Evolutionary conservation across 2,797 vertebrate genomes (phyloP).

Genomic region (Lerista edwardsae): DNA sequence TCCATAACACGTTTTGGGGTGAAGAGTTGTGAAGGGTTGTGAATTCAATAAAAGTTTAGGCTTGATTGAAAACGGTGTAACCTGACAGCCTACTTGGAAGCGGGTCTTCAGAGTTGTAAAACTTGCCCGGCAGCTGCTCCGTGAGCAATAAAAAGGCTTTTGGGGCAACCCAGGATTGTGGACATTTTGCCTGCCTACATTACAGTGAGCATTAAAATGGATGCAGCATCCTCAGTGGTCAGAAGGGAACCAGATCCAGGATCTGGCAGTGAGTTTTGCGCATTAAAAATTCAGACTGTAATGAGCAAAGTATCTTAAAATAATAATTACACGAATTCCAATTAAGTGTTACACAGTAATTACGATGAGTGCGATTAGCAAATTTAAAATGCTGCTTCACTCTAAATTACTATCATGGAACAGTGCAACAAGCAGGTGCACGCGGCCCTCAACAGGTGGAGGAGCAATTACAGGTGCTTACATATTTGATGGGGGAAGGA

Average conservation of each 20-base stretch:
- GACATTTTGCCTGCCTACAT: constrained; percentile 42
- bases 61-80: neutral
- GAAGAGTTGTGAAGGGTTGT: no score
- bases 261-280: constrained; percentile 57
- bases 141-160: neutral
- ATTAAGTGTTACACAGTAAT: constrained; percentile 70
- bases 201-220: constrained; percentile 55
- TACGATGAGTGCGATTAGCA: constrained; percentile 72
- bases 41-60: no score
- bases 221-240: constrained; percentile 47
- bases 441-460: constrained; percentile 27
- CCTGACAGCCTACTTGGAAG: neutral
- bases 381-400: constrained; percentile 59
- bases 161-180: neutral
- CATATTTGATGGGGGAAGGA: neutral
- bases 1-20: no score
- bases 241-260: constrained; percentile 65
- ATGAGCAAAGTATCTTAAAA: constrained; percentile 73
- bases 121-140: neutral
- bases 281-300: constrained; percentile 74
- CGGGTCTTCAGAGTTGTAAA: neutral
- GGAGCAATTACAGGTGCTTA: constrained; percentile 34
- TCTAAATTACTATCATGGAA: constrained; percentile 50
- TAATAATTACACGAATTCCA: constrained; percentile 77
- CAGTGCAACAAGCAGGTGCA: constrained; percentile 58